These are phyloP conservation scores for Podarcis muralis DNA, from an alignment of 2,113 vertebrate species.

Conservation along the genomic window DNA sequence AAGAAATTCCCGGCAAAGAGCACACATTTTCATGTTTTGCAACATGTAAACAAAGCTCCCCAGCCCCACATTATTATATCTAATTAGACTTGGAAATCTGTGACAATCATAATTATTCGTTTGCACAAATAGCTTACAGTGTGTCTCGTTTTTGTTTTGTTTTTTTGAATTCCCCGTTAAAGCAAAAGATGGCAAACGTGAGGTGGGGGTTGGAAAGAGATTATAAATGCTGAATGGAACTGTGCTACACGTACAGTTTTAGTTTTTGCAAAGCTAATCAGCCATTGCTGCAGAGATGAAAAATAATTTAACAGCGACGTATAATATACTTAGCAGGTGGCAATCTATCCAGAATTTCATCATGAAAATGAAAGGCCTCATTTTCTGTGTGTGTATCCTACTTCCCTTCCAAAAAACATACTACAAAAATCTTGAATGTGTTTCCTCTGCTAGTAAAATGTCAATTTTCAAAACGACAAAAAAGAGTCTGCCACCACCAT, in stretches of 20 bases:
- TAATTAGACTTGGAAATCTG: conserved; percentile 75
- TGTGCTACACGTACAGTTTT: conserved; percentile 57
- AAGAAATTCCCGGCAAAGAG: background rate
- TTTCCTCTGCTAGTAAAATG: conserved; percentile 49
- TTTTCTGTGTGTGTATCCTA: conserved; percentile 43
- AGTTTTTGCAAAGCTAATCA: conserved; percentile 49
- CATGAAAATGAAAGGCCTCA: conserved; percentile 10
- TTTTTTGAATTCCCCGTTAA: conserved; percentile 62
- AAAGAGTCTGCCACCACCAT: conserved; percentile 25
- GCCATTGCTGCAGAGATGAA: conserved; percentile 58
- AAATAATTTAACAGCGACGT: conserved; percentile 65
- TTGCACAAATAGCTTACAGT: conserved; percentile 71
- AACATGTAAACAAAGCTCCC: conserved; percentile 61
- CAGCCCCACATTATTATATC: conserved; percentile 66
- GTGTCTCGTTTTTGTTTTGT: conserved; percentile 63
- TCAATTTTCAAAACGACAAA: conserved; percentile 51
- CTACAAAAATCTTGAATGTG: no score
- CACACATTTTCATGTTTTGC: conserved; percentile 56
- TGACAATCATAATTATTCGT: conserved; percentile 72
- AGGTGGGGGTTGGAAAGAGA: conserved; percentile 47
- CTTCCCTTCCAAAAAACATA: background rate
- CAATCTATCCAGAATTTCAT: conserved; percentile 62
- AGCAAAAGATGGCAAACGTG: conserved; percentile 54
- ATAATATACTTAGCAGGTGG: conserved; percentile 51
- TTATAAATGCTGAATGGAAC: conserved; percentile 57